Conservation (phyloP, 1,140 invertebrate genomes). For the roundworm (Caenorhabditis elegans) region WBcel235 BX284604.4:10052001-10052500, state of each 20-base stretch:
- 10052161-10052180: neutral
- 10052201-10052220: constrained; percentile 14
- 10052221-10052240: neutral
- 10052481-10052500: neutral
- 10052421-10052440: neutral
- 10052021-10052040: too few relatives aligned
- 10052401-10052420: neutral
- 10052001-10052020: too few relatives aligned
- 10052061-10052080: too few relatives aligned
- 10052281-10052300: neutral
- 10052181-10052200: constrained; percentile 37
- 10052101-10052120: too few relatives aligned
- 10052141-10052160: too few relatives aligned
- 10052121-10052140: too few relatives aligned
- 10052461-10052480: constrained; percentile 4
- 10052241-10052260: neutral
- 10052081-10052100: too few relatives aligned
- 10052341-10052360: neutral
- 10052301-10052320: neutral
- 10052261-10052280: constrained; percentile 1
- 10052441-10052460: constrained; percentile 8
- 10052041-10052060: too few relatives aligned
- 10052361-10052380: neutral
- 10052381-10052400: neutral
- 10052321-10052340: neutral